A percentile compares a stretch with the other conserved stretches of the same genome.
Evolutionary conservation across 2,113 vertebrate genomes (phyloP).

Genomic region (Apeltes quadracus): DNA sequence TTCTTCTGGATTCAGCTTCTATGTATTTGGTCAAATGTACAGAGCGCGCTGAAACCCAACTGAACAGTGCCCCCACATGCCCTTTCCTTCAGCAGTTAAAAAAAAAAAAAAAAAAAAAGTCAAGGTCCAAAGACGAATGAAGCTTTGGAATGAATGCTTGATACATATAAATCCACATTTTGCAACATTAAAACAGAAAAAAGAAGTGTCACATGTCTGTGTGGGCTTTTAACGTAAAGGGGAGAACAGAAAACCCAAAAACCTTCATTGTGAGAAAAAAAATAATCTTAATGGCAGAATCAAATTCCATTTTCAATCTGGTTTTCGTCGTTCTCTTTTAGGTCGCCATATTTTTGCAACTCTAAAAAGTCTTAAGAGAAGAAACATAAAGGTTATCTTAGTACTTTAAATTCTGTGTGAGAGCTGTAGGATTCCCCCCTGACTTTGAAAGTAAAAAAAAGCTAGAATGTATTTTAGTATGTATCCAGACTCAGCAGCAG

Average conservation of each 20-base stretch:
- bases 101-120: background rate
- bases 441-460: background rate
- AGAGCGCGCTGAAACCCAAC: too few species aligned
- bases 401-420: background rate
- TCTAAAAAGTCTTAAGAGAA: background rate
- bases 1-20: background rate
- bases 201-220: slow-evolving; percentile 36
- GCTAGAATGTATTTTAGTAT: background rate
- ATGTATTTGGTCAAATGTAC: background rate
- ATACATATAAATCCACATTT: background rate
- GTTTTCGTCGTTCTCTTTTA: background rate
- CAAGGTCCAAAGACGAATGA: background rate
- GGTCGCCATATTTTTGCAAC: background rate
- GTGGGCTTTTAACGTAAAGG: slow-evolving; percentile 7
- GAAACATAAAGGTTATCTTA: background rate
- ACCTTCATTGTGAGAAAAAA: slow-evolving; percentile 53
- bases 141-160: background rate
- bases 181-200: background rate
- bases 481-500: background rate
- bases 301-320: background rate
- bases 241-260: slow-evolving; percentile 33
- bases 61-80: background rate
- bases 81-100: slow-evolving; percentile 1
- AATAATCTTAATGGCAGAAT: background rate
- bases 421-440: background rate